Percentiles rank a stretch among this genome's conserved stretches.
These are phyloP conservation scores for Chionis minor DNA, from an alignment of 2,113 vertebrate species.

Conservation along the genomic window DNA sequence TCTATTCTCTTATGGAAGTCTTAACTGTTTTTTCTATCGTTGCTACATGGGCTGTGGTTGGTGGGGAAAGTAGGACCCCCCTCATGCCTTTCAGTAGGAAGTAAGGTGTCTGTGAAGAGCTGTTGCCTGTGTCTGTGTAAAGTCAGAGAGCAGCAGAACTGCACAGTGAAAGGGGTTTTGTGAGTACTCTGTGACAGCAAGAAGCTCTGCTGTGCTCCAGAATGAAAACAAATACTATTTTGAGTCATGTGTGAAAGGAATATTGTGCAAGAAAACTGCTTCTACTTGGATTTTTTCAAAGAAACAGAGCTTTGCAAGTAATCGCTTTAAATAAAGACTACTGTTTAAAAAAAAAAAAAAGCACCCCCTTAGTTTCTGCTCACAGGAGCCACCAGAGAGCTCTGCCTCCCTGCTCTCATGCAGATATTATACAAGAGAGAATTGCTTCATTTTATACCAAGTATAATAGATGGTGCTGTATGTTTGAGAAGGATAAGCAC, in stretches of 20 bases:
- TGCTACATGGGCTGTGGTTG: not conserved
- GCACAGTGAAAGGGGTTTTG: not conserved
- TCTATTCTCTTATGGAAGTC: not conserved
- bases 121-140: not conserved
- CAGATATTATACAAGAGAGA: not conserved
- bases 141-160: not conserved
- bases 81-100: not conserved
- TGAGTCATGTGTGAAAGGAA: not conserved
- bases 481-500: not conserved
- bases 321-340: not conserved
- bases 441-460: not conserved
- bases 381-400: slow-evolving; percentile 28
- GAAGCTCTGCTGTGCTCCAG: not conserved
- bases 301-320: not conserved
- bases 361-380: not conserved
- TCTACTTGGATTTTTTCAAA: not conserved
- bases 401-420: not conserved
- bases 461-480: not conserved
- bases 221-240: not conserved
- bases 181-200: not conserved
- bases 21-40: not conserved
- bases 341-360: not conserved
- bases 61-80: not conserved
- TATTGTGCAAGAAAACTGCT: not conserved
- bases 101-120: not conserved